A percentile compares a stretch with the other conserved stretches of the same genome.
These are phyloP conservation scores for Metalampra italica DNA, from an alignment of 2,888 invertebrate species.

Conservation along the genomic window DNA sequence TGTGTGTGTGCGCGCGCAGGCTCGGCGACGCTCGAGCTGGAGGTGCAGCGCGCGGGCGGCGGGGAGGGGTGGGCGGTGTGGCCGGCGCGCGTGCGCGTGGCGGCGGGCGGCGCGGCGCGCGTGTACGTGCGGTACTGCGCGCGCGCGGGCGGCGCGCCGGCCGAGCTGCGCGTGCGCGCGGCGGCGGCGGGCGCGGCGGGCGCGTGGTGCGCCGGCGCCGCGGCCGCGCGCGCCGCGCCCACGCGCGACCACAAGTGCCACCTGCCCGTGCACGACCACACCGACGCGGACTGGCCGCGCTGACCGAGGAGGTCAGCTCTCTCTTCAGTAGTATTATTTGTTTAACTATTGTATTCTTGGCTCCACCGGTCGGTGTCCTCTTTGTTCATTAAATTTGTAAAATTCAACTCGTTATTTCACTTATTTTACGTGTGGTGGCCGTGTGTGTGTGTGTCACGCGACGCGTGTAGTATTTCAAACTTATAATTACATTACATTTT, in stretches of 20 bases:
- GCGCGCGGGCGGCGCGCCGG: constrained; percentile 10
- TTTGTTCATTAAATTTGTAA: no score
- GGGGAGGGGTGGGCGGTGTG: constrained; percentile 33
- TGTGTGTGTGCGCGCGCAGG: constrained; percentile 18
- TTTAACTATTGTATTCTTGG: no score
- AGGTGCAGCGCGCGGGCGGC: constrained; percentile 32
- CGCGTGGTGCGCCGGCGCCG: constrained; percentile 34
- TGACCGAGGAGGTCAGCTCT: background rate
- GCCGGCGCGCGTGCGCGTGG: constrained; percentile 34
- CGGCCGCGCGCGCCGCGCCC: constrained; percentile 31
- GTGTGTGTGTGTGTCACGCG: no score
- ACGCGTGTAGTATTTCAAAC: no score
- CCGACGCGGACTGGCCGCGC: constrained; percentile 25
- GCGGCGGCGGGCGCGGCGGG: constrained; percentile 10
- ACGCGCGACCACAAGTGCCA: constrained; percentile 31
- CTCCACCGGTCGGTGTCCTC: no score
- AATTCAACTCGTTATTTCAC: no score
- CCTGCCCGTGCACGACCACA: constrained; percentile 32
- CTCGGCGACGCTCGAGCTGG: constrained; percentile 29
- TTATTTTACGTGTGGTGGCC: no score
- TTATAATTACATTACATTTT: no score
- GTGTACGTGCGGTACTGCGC: constrained; percentile 47
- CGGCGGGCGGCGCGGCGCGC: constrained; percentile 25
- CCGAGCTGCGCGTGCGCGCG: constrained; percentile 19
- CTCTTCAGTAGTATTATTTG: no score